Evolutionary conservation across 2,888 invertebrate genomes (phyloP).

Genomic region (Cerastoderma edule): DNA sequence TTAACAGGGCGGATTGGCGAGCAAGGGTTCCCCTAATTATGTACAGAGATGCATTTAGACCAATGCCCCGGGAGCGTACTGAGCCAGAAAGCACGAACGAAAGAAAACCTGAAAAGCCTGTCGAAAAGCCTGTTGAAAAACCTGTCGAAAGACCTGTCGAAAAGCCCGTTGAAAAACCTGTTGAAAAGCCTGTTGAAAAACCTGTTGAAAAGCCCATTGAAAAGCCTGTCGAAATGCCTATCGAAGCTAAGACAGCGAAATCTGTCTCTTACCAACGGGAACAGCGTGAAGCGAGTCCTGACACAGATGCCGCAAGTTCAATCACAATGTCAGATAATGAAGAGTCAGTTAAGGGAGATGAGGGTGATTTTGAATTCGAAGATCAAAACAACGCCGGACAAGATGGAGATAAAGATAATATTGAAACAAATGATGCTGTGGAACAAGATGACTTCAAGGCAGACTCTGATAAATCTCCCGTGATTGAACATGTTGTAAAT

Average conservation of each 20-base stretch:
- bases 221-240: background rate
- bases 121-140: no score
- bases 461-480: constrained; percentile 24
- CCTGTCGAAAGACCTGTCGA: no score
- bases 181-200: no score
- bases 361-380: constrained; percentile 20
- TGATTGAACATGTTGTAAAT: constrained; percentile 39
- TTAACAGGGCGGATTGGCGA: constrained; percentile 63
- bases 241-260: constrained; percentile 21
- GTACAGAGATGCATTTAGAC: constrained; percentile 60
- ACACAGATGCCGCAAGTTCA: constrained; percentile 57
- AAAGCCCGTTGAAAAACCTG: no score
- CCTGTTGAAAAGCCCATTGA: background rate
- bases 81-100: constrained; percentile 28
- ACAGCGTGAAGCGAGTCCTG: constrained; percentile 48
- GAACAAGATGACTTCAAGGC: constrained; percentile 4
- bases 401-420: constrained; percentile 8
- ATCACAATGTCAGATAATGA: constrained; percentile 54
- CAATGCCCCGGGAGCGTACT: constrained; percentile 27
- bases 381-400: constrained; percentile 14
- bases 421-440: constrained; percentile 22
- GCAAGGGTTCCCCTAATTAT: constrained; percentile 51
- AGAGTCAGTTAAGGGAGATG: constrained; percentile 50
- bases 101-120: constrained; percentile 29
- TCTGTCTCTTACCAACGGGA: constrained; percentile 18